phyloP scores from a whole-genome alignment of 2,888 invertebrate species.

The Linyphia triangularis region DNA sequence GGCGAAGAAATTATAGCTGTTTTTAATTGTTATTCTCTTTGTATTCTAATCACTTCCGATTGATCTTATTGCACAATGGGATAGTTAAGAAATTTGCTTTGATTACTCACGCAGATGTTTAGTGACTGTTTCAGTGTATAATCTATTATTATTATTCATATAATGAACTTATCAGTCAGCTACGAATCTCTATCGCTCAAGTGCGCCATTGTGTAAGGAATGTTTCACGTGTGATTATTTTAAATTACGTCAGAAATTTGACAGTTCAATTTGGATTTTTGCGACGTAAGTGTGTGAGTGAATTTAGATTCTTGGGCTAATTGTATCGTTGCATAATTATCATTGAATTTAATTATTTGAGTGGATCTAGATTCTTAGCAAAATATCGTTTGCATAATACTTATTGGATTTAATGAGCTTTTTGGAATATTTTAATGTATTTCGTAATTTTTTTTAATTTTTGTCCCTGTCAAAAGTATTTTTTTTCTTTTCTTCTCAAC shows the following conservation, averaged over 20 bases:
- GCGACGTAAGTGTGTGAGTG: too few relatives aligned
- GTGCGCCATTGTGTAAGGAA: neutral
- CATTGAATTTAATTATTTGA: too few relatives aligned
- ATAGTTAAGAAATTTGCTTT: conserved; percentile 15
- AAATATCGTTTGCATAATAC: too few relatives aligned
- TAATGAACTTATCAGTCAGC: neutral
- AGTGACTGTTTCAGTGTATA: neutral
- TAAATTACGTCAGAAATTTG: neutral
- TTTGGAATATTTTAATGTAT: too few relatives aligned
- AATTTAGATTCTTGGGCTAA: too few relatives aligned
- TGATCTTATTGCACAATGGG: conserved; percentile 11
- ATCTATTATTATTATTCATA: too few relatives aligned
- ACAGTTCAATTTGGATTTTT: too few relatives aligned
- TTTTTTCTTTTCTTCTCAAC: too few relatives aligned
- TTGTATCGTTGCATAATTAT: neutral
- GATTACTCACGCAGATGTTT: neutral
- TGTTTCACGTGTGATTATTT: neutral
- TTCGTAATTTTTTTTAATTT: too few relatives aligned
- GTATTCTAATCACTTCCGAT: neutral
- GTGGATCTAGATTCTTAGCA: too few relatives aligned
- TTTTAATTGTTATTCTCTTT: conserved; percentile 1
- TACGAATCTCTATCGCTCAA: neutral
- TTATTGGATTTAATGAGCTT: too few relatives aligned
- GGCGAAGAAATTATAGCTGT: neutral
- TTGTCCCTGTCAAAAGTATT: too few relatives aligned